phyloP scores from a whole-genome alignment of 2,888 invertebrate species.

The Pandemis heparana region DNA sequence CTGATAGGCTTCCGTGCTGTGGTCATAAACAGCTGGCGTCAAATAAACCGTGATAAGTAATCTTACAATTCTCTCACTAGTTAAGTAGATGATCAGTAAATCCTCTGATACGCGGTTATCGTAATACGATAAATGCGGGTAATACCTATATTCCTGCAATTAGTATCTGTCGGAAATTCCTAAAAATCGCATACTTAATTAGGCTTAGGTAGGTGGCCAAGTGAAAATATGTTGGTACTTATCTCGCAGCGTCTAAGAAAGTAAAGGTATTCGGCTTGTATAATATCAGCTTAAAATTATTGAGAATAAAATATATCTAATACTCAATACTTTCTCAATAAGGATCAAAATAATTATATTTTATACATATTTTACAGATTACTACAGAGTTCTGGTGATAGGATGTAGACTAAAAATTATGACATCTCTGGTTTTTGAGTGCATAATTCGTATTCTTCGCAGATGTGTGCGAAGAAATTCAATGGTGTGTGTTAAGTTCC shows the following conservation, averaged over 20 bases:
- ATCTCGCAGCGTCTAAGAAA: not conserved
- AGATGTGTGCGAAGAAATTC: too few species aligned
- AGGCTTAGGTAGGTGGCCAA: not conserved
- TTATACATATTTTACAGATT: too few species aligned
- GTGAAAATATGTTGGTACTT: not conserved
- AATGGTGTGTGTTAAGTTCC: too few species aligned
- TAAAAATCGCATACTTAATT: not conserved
- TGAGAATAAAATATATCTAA: too few species aligned
- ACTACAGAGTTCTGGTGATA: too few species aligned
- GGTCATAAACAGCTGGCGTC: constrained; percentile 10
- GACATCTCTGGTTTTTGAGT: too few species aligned
- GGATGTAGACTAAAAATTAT: too few species aligned
- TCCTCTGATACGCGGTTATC: constrained; percentile 21
- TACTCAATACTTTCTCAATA: too few species aligned
- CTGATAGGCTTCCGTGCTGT: not conserved
- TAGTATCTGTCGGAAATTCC: constrained; percentile 7
- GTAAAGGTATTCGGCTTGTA: not conserved
- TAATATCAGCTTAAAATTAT: too few species aligned
- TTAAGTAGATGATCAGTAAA: constrained; percentile 26
- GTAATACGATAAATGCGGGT: constrained; percentile 7
- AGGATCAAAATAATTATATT: too few species aligned
- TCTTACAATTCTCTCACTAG: constrained; percentile 4
- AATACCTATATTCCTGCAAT: not conserved
- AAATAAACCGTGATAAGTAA: constrained; percentile 22
- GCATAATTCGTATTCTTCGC: too few species aligned